Evolutionary conservation across 2,113 vertebrate genomes (phyloP).

Genomic region (Dendrocopos noguchii): DNA sequence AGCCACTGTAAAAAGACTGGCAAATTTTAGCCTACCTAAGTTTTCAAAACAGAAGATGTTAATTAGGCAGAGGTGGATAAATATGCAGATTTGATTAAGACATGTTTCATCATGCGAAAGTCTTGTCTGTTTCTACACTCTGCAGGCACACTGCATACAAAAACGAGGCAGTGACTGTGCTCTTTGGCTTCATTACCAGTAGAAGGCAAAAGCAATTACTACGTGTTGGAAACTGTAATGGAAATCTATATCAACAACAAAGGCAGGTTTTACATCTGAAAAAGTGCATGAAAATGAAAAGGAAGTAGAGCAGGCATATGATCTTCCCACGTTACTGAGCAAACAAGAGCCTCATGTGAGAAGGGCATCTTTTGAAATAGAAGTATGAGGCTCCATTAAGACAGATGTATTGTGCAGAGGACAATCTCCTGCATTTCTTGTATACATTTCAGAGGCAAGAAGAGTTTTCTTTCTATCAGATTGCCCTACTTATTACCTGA

Average conservation of each 20-base stretch:
- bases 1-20: neutral
- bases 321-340: neutral
- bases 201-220: constrained; percentile 2
- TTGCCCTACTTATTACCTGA: neutral
- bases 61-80: neutral
- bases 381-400: neutral
- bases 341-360: neutral
- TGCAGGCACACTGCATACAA: neutral
- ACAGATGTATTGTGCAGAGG: neutral
- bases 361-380: neutral
- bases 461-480: neutral
- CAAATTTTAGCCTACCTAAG: neutral
- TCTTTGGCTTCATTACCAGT: neutral
- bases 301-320: neutral
- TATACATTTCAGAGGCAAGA: neutral
- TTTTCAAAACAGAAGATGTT: neutral
- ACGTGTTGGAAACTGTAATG: neutral
- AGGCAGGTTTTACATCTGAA: neutral
- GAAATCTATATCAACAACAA: neutral
- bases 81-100: neutral
- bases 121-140: neutral
- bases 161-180: neutral
- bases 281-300: neutral
- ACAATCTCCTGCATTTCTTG: neutral
- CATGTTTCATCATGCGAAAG: neutral